Percentiles rank a stretch among this genome's conserved stretches.
Conservation (phyloP, 1,140 invertebrate species). For the Ganaspis sp. region DNA sequence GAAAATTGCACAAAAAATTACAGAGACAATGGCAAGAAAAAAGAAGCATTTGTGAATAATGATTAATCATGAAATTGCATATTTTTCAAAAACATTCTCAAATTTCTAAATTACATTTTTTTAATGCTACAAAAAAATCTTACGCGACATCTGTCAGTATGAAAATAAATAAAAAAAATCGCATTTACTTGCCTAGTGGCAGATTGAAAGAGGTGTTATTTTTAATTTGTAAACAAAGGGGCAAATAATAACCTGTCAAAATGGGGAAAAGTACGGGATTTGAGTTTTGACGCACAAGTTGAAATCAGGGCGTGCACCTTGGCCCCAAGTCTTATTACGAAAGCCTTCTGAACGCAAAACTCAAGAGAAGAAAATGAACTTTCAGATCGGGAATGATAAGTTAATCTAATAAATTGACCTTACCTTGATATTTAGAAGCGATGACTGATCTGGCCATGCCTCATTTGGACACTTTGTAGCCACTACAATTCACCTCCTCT, state of each 20-base stretch:
- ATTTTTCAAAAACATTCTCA: too few relatives aligned
- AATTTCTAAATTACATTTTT: too few relatives aligned
- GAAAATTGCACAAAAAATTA: too few relatives aligned
- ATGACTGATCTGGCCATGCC: slow-evolving; percentile 48
- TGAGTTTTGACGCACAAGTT: neutral
- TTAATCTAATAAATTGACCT: slow-evolving; percentile 36
- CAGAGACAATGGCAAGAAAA: too few relatives aligned
- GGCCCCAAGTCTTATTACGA: slow-evolving; percentile 39
- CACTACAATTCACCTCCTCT: slow-evolving; percentile 38
- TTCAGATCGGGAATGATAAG: neutral
- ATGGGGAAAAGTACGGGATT: neutral
- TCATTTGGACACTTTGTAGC: slow-evolving; percentile 58
- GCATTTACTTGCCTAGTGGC: too few relatives aligned
- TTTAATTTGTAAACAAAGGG: neutral
- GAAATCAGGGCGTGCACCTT: slow-evolving; percentile 40
- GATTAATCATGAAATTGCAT: too few relatives aligned
- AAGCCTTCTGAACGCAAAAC: slow-evolving; percentile 29
- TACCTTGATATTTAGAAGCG: slow-evolving; percentile 52
- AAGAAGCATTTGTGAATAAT: too few relatives aligned
- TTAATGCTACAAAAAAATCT: too few relatives aligned
- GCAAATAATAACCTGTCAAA: neutral
- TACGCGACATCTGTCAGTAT: too few relatives aligned
- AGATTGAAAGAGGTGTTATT: neutral
- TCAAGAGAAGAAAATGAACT: slow-evolving; percentile 29
- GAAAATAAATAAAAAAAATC: too few relatives aligned